phyloP scores from a whole-genome alignment of 2,797 vertebrate species.

The Phrynocephalus vlangalii region DNA sequence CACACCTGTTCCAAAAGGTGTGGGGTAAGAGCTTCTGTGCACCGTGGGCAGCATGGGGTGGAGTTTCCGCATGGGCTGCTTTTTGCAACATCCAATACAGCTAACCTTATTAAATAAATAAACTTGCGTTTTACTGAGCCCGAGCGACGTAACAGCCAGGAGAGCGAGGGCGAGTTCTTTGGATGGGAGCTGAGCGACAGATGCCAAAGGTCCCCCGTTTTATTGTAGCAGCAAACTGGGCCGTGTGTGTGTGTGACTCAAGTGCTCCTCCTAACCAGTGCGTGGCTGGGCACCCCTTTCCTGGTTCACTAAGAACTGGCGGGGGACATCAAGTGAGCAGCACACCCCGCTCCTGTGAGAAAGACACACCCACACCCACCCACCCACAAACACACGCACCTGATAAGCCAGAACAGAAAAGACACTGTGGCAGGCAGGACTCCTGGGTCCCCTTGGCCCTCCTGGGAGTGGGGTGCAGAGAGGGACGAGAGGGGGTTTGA shows the following conservation, averaged over 20 bases:
- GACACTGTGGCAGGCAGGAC: background rate
- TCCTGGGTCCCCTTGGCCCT: background rate
- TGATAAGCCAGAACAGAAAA: too few species aligned
- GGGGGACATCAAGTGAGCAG: too few species aligned
- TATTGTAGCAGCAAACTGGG: too few species aligned
- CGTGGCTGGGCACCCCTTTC: background rate
- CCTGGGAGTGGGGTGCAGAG: background rate
- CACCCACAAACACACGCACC: too few species aligned
- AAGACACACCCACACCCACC: background rate
- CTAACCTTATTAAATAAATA: background rate
- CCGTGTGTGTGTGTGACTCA: too few species aligned
- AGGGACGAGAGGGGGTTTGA: background rate
- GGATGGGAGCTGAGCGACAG: too few species aligned
- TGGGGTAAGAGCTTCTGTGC: conserved; percentile 68
- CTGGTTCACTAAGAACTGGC: background rate
- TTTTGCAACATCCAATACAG: too few species aligned
- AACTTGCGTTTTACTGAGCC: background rate
- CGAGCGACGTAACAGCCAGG: background rate
- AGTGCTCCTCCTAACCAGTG: background rate
- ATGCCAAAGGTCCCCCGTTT: background rate
- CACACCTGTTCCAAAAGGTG: conserved; percentile 52
- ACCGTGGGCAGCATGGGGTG: background rate
- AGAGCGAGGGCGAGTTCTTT: background rate
- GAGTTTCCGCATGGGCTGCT: background rate
- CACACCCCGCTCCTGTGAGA: too few species aligned